Base-by-base conservation (phyloP, 1,140 invertebrate species). In the Drusus annulatus region DNA sequence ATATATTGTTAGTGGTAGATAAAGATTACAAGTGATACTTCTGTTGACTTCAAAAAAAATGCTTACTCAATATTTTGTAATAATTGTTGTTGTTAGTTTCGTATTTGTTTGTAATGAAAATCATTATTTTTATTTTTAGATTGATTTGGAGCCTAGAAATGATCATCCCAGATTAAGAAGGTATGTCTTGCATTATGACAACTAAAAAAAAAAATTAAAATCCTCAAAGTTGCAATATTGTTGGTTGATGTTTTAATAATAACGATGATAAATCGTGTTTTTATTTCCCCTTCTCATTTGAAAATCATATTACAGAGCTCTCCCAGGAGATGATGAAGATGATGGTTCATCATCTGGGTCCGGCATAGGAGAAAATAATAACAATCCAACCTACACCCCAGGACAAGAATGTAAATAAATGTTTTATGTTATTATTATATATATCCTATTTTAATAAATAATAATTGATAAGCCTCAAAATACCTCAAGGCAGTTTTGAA, bases 351-450 rank as follows among this genome's bases (percentile, higher is more conserved):
- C 50, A 6, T 21, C 3, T 54, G 71, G 71, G 16, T 74, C 71
- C 16, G 71, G 71, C 15, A 52, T 54, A 21, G 50, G 58, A 21
- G 50, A 74, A 13, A 21, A 74, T 54, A 21, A 3, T n/a, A 10
- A 45, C 8, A 0, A 45, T 13, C 36, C 36, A 45, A 45, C 13
- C 36, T 50, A 17, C 36, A 50, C 68, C 1, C 68, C 68, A 16
- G 51, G 71, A 74, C 56, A 54, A 74, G 71, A 74, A 74, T 28
- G 71, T 74, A 56, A 54, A 19, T 21, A n/a, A n/a, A n/a, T n/a
- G n/a, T n/a, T n/a, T n/a, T n/a, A n/a, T n/a, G n/a, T n/a, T n/a
- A n/a, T n/a, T n/a, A n/a, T n/a, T n/a, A 62, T n/a, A 63, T 6
- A 62, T 45, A 2, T 16, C 63, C 3, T 23, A 13, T 1, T 45